Percentiles rank a stretch among this genome's conserved stretches.
Conservation (phyloP, 2,888 invertebrate genomes). For the Ectropis crepuscularia region DNA sequence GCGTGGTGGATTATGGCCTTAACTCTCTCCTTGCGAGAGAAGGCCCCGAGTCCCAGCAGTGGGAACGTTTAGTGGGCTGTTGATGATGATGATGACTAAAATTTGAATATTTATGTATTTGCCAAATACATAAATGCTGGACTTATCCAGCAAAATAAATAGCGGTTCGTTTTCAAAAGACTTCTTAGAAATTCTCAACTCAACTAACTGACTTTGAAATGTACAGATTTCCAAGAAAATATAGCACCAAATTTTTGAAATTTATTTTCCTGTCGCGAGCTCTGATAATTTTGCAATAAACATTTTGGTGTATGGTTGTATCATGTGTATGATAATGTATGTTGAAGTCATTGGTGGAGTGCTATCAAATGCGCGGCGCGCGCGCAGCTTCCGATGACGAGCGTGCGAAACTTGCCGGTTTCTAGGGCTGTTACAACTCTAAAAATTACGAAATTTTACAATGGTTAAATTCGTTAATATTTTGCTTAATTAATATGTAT, state of each 20-base stretch:
- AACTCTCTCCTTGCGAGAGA: too few relatives aligned
- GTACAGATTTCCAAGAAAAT: constrained; percentile 1
- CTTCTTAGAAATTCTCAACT: neutral
- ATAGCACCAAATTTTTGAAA: neutral
- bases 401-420: constrained; percentile 33
- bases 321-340: constrained; percentile 17
- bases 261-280: constrained; percentile 15
- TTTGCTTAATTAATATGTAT: too few relatives aligned
- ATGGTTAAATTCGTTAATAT: too few relatives aligned
- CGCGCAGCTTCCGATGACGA: constrained; percentile 48
- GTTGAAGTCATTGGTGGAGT: constrained; percentile 16
- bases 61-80: too few relatives aligned
- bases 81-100: too few relatives aligned
- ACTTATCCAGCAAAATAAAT: constrained; percentile 1
- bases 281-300: constrained; percentile 16
- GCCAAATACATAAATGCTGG: too few relatives aligned
- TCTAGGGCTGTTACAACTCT: constrained; percentile 31
- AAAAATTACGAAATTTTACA: too few relatives aligned
- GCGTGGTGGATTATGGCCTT: too few relatives aligned
- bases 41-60: too few relatives aligned
- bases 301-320: constrained; percentile 16
- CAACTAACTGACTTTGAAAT: too few relatives aligned
- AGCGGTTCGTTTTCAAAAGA: neutral
- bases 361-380: constrained; percentile 50
- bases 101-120: too few relatives aligned